These are phyloP conservation scores for Prietella phreatophila DNA, from an alignment of 2,113 vertebrate genomes.

Conservation along the genomic window DNA sequence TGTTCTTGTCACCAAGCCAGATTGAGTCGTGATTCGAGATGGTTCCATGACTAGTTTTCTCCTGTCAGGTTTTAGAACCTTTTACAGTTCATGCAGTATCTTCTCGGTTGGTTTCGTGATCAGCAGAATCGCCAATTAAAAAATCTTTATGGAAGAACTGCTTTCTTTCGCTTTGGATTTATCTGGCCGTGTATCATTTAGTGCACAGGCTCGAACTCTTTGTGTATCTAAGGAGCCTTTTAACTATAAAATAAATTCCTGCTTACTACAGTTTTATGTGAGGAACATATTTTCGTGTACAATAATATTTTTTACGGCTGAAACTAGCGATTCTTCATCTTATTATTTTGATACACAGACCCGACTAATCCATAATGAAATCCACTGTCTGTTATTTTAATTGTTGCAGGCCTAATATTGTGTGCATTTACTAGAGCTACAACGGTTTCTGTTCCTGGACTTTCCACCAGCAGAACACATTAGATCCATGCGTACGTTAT, in stretches of 20 bases:
- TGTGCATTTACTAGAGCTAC: not conserved
- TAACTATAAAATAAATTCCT: not conserved
- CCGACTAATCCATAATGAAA: too few relatives aligned
- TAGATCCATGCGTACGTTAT: not conserved
- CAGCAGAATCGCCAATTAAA: not conserved
- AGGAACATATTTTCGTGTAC: not conserved
- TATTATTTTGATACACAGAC: too few relatives aligned
- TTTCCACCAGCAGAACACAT: not conserved
- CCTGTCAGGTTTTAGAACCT: not conserved
- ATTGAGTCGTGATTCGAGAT: not conserved
- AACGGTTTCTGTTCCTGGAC: not conserved
- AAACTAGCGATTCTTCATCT: too few relatives aligned
- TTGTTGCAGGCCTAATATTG: too few relatives aligned
- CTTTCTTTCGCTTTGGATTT: not conserved
- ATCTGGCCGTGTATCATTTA: not conserved
- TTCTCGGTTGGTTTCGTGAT: not conserved
- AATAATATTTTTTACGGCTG: not conserved
- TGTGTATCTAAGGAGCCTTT: not conserved
- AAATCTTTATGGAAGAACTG: not conserved
- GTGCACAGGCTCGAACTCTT: not conserved
- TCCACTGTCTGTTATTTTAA: too few relatives aligned
- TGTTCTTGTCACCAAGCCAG: not conserved
- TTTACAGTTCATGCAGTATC: not conserved
- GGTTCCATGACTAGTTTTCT: not conserved
- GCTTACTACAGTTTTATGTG: not conserved